Base-by-base conservation (phyloP, 2,888 invertebrate genomes). In the Melanophora roralis region DNA sequence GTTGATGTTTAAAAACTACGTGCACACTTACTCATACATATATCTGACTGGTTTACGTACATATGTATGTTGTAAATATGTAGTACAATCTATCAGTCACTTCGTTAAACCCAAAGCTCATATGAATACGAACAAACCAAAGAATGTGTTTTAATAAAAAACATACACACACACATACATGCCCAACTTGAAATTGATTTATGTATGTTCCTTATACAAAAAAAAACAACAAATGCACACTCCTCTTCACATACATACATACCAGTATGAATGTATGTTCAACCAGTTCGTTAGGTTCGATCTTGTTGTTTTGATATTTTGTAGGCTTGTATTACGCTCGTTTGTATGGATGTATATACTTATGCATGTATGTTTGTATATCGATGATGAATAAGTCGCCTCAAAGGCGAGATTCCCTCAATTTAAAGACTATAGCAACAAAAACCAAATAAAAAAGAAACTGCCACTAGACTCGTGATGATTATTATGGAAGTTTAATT, bases 371-470 rank as follows among this genome's bases (percentile, higher is more conserved):
- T 45, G 49, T 65, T 60, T 55, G 51, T 62, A 73, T 27, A 27
- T 27, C n/a, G 27, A 27, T 72, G 72, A 76, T 80, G 72, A 80
- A 72, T 72, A 76, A 72, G 80, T 80, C 80, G 76, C 76, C 80
- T 72, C 49, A 62, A 64, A 68, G 80, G 68, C 80, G 80, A 80
- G 80, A 80, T 80, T 80, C 80, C 80, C 80, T 80, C 80, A 72
- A 80, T 76, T 80, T 43, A 49, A 27, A 6, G 4, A 21, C 40
- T 76, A 21, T 19, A 64, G 23, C 59, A 59, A 67, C 23, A 12
- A 73, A 55, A 27, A 5, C 27, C 4, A 12, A 67, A 67, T 45
- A 45, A 45, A 47, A 27, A 53, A 38, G 12, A 19, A 40, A 1
- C n/a, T 49, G 14, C 53, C 43, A 11, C 67, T 51, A 59, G 78